phyloP scores from a whole-genome alignment of 2,113 vertebrate genomes.

The Sceloporus tristichus region DNA sequence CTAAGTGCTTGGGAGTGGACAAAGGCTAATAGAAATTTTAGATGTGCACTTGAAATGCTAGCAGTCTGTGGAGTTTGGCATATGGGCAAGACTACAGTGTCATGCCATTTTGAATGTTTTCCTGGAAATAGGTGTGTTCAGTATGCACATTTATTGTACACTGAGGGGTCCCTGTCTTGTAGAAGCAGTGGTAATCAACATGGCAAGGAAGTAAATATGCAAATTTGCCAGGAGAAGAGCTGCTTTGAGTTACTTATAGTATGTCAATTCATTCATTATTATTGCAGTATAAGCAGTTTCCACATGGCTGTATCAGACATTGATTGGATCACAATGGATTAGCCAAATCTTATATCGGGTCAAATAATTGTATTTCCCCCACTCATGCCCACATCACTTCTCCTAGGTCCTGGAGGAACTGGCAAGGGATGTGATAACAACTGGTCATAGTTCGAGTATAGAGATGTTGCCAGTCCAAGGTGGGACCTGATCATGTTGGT shows the following conservation, averaged over 20 bases:
- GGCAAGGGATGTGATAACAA: neutral
- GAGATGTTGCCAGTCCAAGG: neutral
- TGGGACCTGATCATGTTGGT: neutral
- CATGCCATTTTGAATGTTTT: slow-evolving; percentile 14
- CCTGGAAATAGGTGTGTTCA: neutral
- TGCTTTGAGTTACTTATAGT: neutral
- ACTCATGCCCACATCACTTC: neutral
- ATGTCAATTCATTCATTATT: neutral
- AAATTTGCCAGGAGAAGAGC: neutral
- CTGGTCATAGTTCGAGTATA: neutral
- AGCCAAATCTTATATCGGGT: neutral
- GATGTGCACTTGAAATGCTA: slow-evolving; percentile 3
- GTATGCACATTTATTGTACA: neutral
- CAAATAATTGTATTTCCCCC: no score
- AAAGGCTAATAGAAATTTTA: neutral
- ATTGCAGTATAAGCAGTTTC: neutral
- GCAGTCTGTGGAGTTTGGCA: neutral
- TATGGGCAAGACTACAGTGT: neutral
- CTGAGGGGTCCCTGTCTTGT: neutral
- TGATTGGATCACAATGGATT: neutral
- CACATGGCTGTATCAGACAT: neutral
- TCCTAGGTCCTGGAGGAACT: neutral
- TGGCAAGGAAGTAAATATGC: neutral
- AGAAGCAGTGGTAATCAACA: neutral
- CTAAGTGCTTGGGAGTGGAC: neutral